Evolutionary conservation across 2,797 vertebrate species (phyloP), one percentile per base, ranked within the genome.

Genomic region (Synanceia verrucosa): DNA sequence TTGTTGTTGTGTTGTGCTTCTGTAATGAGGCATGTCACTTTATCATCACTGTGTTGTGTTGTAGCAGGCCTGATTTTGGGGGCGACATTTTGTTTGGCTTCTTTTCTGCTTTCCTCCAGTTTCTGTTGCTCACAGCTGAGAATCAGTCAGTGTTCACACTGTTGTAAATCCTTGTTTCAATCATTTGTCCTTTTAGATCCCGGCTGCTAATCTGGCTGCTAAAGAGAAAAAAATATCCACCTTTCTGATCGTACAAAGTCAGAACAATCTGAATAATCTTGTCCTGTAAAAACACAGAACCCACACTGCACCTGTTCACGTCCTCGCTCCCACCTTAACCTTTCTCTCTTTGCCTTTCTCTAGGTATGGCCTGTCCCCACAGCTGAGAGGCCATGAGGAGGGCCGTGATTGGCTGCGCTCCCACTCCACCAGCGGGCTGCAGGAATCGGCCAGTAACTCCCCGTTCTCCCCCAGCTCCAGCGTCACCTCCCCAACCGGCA

Each of bases 321-420:
- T 62, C 41, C 14, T 61, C 4, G 1, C 29, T 8, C 41, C 33
- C 6, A 14, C 10, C 39, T 47, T 52, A 52, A 89, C 14, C 13
- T 19, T 53, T 16, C n/a, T n/a, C n/a, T 19, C 37, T 57, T 31
- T 58, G 36, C 80, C 79, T 14, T 83, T 73, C 73, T 85, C 18
- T 81, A 99, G 97, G 93, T 99, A 97, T 1, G 90, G 95, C 16
- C 97, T 96, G 0, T 94, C 97, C 16, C 92, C 95, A n/a, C 97
- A 99, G 81, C 94, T 98, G 63, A 95, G 96, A 23, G 85, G 93
- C 14, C 97, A 97, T 4, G 98, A 99, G 55, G 98, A 99, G 37
- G 93, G 95, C 3, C 98, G 97, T 72, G 98, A 99, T 87, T 99
- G 98, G 97, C 94, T 99, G n/a, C 94, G 97, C 61, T 99, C 96